Percentiles rank a stretch among this genome's conserved stretches.
These are phyloP conservation scores for Zaprionus lachaisei DNA, from an alignment of 1,140 invertebrate genomes.

Conservation along the genomic window DNA sequence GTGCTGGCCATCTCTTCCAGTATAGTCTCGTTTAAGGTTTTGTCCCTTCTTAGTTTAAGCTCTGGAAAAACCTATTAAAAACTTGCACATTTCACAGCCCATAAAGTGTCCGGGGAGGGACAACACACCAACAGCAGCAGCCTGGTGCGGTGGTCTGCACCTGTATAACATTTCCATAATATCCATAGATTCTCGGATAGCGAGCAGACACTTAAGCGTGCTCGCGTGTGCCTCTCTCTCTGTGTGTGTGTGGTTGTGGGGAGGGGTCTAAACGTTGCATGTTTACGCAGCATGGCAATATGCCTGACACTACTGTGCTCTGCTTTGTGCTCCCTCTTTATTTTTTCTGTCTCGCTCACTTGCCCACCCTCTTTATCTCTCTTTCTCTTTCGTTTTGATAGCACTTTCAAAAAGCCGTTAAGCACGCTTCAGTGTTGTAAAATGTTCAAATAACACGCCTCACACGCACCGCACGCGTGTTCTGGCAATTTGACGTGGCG, in stretches of 20 bases:
- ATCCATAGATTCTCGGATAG: conserved; percentile 20
- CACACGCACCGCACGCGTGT: conserved; percentile 62
- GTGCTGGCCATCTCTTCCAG: not conserved
- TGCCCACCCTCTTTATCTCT: not conserved
- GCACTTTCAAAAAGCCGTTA: conserved; percentile 75
- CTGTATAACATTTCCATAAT: conserved; percentile 23
- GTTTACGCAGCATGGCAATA: conserved; percentile 39
- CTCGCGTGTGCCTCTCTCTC: not conserved
- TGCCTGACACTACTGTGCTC: conserved; percentile 38
- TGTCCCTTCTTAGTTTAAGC: conserved; percentile 7
- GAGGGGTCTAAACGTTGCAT: conserved; percentile 39
- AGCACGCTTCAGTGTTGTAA: conserved; percentile 75
- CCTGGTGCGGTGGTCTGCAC: conserved; percentile 15
- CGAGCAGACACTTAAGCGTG: conserved; percentile 19
- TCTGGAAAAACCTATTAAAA: conserved; percentile 7
- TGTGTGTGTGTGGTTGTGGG: conserved; percentile 24
- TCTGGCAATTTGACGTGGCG: conserved; percentile 69
- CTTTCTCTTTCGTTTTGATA: conserved; percentile 39
- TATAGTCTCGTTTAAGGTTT: not conserved
- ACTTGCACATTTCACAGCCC: conserved; percentile 18
- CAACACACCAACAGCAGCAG: not conserved
- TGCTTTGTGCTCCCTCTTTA: not conserved
- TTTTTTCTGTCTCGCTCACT: conserved; percentile 2
- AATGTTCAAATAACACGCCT: conserved; percentile 70
- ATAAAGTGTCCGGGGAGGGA: not conserved